Evolutionary conservation across 2,888 invertebrate genomes (phyloP), one percentile per base, ranked within the genome.

Genomic region (Tanypteryx hageni): DNA sequence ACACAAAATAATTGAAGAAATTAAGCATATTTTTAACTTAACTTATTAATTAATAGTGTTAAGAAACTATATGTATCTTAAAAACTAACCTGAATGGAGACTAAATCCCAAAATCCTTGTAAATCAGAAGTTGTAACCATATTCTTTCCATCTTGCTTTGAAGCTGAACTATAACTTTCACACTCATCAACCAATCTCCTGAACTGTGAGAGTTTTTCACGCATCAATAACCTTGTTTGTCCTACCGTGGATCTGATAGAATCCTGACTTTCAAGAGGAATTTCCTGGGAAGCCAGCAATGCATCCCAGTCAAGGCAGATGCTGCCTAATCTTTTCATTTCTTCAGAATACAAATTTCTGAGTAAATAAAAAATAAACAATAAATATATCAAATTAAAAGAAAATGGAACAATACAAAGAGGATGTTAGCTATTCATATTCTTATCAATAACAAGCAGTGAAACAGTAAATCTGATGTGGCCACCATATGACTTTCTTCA

Each of bases 31-130:
- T 44, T 44, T 44, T 44, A 44, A 44, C 44, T 44, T 44, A 44
- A 44, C 44, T 44, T 3, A 44, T 44, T 44, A 44, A 44, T 44
- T 44, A 44, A 5, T 5, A 44, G 5, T 44, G 44, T 44, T 44
- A 44, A 44, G 1, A 44, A 44, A 44, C 44, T 44, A 5, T 44
- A 5, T 44, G 44, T 44, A 44, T 1, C 27, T 27, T 27, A 13
- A 10, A 27, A 27, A 64, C 89, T 10, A 13, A 89, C 89, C 89
- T 64, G 89, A 27, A 89, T 89, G 0, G 89, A 89, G 10, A 89
- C 89, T 64, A 89, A 89, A 89, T 89, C 89, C 89, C 89, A 89
- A 89, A 89, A 89, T 64, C 89, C 89, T 64, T 64, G 89, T 5
- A 89, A 64, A 64, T 89, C 89, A 64, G 64, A n/a, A 13, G 18